These are phyloP conservation scores for Thryonomys swinderianus DNA, from an alignment of 2,113 vertebrate genomes.

Conservation along the genomic window DNA sequence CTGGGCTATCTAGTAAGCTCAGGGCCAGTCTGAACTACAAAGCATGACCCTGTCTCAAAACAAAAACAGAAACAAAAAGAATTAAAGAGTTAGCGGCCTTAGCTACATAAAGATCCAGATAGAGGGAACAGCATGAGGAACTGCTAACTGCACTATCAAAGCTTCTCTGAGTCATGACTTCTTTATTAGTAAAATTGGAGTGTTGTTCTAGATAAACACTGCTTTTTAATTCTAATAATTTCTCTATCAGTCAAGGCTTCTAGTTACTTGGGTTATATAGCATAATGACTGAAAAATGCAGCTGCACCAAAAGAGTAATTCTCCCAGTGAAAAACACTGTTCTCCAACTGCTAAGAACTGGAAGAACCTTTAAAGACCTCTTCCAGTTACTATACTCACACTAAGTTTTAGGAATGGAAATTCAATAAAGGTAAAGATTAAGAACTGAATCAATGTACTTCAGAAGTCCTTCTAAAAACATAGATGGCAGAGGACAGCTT, in stretches of 20 bases:
- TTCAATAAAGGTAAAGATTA: neutral
- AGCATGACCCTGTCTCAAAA: too few species aligned
- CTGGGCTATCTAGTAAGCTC: too few species aligned
- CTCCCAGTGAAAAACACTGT: neutral
- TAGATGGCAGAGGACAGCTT: neutral
- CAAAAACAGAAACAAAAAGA: too few species aligned
- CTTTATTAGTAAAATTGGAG: constrained; percentile 14
- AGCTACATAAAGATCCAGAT: neutral
- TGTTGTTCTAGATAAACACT: neutral
- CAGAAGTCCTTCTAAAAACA: neutral
- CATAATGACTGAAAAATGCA: neutral
- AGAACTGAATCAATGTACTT: neutral
- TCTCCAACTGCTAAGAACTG: neutral
- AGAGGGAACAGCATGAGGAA: neutral
- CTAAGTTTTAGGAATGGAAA: neutral
- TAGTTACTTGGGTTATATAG: neutral
- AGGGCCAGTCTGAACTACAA: too few species aligned
- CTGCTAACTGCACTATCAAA: neutral
- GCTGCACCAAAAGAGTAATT: neutral
- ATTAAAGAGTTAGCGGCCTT: neutral
- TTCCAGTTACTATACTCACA: neutral
- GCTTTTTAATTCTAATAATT: neutral
- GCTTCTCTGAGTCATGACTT: neutral
- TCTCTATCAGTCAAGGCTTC: neutral
- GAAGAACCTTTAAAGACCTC: neutral